These are phyloP conservation scores for Leptopilina myrica DNA, from an alignment of 2,888 invertebrate genomes.

Conservation along the genomic window DNA sequence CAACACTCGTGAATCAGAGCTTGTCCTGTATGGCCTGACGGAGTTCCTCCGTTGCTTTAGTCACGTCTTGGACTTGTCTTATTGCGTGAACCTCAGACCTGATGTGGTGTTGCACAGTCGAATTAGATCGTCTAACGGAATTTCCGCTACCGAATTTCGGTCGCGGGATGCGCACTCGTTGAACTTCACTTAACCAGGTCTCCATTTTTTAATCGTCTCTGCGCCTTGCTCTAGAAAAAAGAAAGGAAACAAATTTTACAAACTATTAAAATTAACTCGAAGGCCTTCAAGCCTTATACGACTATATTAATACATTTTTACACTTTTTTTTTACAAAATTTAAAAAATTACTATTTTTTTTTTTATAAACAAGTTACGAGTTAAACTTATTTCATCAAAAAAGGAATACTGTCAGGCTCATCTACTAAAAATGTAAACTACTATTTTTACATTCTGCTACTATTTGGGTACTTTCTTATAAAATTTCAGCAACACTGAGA, in stretches of 20 bases:
- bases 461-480: no score
- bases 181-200: conserved; percentile 90
- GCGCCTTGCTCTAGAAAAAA: conserved; percentile 35
- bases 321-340: no score
- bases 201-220: conserved; percentile 80
- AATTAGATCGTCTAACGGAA: conserved; percentile 76
- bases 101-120: conserved; percentile 79
- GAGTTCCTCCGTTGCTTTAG: conserved; percentile 87
- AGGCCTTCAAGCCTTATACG: no score
- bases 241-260: not conserved
- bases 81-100: conserved; percentile 78
- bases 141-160: conserved; percentile 86
- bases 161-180: conserved; percentile 89
- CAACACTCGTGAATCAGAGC: conserved; percentile 78
- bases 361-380: no score
- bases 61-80: conserved; percentile 77
- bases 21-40: conserved; percentile 87
- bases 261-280: not conserved
- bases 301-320: no score
- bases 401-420: no score
- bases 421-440: no score
- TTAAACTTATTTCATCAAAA: no score
- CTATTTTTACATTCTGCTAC: no score
- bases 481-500: no score
- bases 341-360: no score